Base-by-base conservation (phyloP, 2,113 vertebrate genomes). In the Nicator chloris region DNA sequence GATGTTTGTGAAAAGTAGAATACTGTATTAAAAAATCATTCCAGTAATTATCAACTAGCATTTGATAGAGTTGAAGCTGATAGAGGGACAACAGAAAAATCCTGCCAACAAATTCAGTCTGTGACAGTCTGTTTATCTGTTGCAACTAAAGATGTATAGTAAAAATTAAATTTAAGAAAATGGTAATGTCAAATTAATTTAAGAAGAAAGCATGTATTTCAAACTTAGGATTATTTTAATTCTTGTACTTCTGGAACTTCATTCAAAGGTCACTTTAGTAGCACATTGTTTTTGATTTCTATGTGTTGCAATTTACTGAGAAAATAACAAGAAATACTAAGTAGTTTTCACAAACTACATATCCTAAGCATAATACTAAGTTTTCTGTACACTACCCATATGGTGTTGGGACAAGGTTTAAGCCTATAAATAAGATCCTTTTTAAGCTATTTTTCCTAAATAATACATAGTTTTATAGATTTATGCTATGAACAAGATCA, bases 401-500 rank as follows among this genome's bases (percentile, higher is more conserved):
- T 49, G 97, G 97, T 94, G 93, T 85, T 96, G 96, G 93, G 93
- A 98, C 96, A 97, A 97, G 97, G 97, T 98, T 98, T 98, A 97
- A 98, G 97, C 98, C 98, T 98, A 98, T 98, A 98, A 98, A 98
- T 97, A 78, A 96, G 88, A 96, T 95, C 89, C 91, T 97, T 98
- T 98, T 98, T 98, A 98, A 98, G 96, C 97, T 98, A 97, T 96
- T 97, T 97, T 97, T 97, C 98, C 97, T 98, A 98, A 97, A 98
- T 85, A 98, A 97, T 97, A 97, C 98, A 96, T 97, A 95, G 93
- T 97, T 98, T 98, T 97, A 97, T 96, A 95, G 69, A 98, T 97
- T 84, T 95, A 95, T 95, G 93, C 87, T 86, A 92, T 76, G 79
- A 97, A 76, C 93, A 96, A 97, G 96, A 96, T 98, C 97, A 79